A percentile compares a stretch with the other conserved stretches of the same genome.
These are phyloP conservation scores for Ceratotherium simum DNA, from an alignment of 2,113 vertebrate genomes.

Conservation along the genomic window DNA sequence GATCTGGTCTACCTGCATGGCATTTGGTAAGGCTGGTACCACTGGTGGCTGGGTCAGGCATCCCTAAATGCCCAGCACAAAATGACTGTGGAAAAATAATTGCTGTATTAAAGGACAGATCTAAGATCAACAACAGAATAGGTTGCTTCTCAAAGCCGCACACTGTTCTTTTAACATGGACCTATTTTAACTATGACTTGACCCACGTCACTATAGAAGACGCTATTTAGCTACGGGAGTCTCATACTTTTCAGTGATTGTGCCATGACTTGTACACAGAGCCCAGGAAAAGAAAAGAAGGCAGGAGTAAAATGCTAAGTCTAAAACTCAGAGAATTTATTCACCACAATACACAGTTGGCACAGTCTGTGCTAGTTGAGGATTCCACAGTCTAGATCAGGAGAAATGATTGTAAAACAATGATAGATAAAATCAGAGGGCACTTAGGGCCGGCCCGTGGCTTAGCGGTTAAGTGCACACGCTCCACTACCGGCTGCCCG, in stretches of 20 bases:
- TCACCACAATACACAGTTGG: neutral
- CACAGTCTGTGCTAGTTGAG: neutral
- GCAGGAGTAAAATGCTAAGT: neutral
- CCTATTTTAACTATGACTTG: neutral
- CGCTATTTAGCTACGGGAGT: neutral
- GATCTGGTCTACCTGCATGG: too few relatives aligned
- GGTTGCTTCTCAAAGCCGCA: neutral
- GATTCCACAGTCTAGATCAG: neutral
- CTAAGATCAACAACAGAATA: neutral
- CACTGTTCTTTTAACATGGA: neutral
- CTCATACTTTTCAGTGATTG: neutral
- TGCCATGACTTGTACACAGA: neutral
- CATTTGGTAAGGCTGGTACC: neutral
- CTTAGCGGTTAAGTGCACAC: too few relatives aligned
- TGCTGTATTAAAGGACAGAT: neutral
- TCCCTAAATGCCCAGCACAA: neutral
- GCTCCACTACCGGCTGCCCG: too few relatives aligned
- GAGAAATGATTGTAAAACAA: slow-evolving; percentile 13
- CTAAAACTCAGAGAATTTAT: slow-evolving; percentile 9
- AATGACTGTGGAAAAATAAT: slow-evolving; percentile 25
- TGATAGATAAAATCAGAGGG: neutral
- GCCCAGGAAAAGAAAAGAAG: neutral
- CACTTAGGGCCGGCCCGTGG: too few relatives aligned
- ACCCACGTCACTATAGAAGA: neutral
- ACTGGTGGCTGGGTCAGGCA: neutral